A percentile compares a stretch with the other conserved stretches of the same genome.
Conservation (phyloP, 2,888 invertebrate genomes). For the Cantharis rustica region DNA sequence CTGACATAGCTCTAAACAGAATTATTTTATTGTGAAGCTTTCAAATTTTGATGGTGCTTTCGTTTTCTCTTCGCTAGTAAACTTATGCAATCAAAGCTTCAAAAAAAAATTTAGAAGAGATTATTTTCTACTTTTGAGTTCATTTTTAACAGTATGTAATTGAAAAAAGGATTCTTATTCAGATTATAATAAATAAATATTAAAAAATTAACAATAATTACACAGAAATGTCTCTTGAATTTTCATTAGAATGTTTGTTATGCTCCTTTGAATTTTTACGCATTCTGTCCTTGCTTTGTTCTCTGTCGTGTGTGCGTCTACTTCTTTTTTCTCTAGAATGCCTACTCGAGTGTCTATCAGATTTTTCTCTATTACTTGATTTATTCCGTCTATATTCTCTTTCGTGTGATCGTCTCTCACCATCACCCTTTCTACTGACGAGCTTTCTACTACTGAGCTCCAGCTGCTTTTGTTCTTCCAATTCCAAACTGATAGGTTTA, state of each 20-base stretch:
- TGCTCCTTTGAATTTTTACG: neutral
- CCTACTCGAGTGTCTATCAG: neutral
- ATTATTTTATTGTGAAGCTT: too few species aligned
- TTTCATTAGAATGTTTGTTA: neutral
- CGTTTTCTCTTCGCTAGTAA: too few species aligned
- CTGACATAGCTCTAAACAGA: too few species aligned
- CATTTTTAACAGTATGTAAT: too few species aligned
- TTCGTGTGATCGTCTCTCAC: neutral
- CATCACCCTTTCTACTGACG: neutral
- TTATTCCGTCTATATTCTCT: neutral
- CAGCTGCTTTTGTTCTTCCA: conserved; percentile 40
- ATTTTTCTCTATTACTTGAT: neutral
- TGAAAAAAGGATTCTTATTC: too few species aligned
- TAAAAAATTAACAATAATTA: neutral
- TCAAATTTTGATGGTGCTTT: too few species aligned
- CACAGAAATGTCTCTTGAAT: neutral
- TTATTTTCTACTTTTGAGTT: too few species aligned
- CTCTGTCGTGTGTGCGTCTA: neutral
- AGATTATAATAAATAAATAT: neutral
- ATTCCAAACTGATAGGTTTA: conserved; percentile 61
- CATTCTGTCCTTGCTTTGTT: neutral
- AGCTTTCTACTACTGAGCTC: neutral
- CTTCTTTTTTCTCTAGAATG: neutral
- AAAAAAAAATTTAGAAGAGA: too few species aligned
- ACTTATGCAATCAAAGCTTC: too few species aligned